phyloP scores from a whole-genome alignment of 2,797 vertebrate species.

The Tangara arthus region DNA sequence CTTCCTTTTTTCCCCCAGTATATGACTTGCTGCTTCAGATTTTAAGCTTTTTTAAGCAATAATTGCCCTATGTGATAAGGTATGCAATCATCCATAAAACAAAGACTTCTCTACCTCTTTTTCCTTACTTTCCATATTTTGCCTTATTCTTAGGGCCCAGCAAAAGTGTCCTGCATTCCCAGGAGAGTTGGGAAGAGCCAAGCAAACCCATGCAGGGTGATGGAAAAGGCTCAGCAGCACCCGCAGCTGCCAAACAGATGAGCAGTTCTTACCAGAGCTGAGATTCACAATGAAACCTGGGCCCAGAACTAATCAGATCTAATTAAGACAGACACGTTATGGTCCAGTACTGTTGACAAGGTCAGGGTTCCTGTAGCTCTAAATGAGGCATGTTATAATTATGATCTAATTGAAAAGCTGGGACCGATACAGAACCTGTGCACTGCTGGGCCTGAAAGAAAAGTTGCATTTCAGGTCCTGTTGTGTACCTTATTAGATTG shows the following conservation, averaged over 20 bases:
- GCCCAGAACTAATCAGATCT: slow-evolving; percentile 81
- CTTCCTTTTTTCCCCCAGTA: fast-evolving
- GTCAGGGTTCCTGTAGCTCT: slow-evolving; percentile 74
- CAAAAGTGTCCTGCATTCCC: neutral
- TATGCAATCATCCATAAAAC: neutral
- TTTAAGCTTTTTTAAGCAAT: fast-evolving
- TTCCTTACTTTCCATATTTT: neutral
- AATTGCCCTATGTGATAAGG: neutral
- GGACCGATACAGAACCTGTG: slow-evolving; percentile 73
- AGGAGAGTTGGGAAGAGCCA: neutral
- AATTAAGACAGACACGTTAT: slow-evolving; percentile 83
- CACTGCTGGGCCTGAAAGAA: slow-evolving; percentile 41
- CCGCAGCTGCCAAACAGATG: slow-evolving; percentile 74
- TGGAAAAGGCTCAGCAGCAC: slow-evolving; percentile 35
- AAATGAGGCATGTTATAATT: slow-evolving; percentile 82
- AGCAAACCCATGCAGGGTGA: neutral
- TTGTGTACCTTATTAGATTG: slow-evolving; percentile 65
- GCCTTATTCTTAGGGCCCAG: neutral
- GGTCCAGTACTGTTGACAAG: slow-evolving; percentile 71
- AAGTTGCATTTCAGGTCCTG: slow-evolving; percentile 58
- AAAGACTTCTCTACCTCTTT: neutral
- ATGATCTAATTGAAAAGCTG: slow-evolving; percentile 84
- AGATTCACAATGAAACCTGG: slow-evolving; percentile 66
- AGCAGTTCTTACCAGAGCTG: slow-evolving; percentile 52
- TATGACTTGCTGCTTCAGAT: neutral